Evolutionary conservation across 2,113 vertebrate species (phyloP).

Genomic region (Calonectris borealis): DNA sequence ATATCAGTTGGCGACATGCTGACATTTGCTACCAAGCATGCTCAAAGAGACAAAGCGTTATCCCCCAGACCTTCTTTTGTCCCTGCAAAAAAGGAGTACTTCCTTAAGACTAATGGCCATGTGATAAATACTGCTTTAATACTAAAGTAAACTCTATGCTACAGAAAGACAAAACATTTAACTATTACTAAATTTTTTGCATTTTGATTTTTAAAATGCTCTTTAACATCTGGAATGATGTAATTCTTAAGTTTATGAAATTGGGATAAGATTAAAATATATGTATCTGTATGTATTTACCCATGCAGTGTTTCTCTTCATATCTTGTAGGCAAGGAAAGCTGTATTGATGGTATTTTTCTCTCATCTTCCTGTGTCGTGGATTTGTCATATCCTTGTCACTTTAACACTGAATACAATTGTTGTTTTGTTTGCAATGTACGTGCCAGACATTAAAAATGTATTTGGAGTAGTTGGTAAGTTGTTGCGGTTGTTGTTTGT

Average conservation of each 20-base stretch:
- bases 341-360: conserved; percentile 80
- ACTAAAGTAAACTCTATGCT: neutral
- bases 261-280: neutral
- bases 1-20: neutral
- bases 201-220: neutral
- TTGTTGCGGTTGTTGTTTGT: neutral
- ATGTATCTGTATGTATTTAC: neutral
- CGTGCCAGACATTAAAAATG: conserved; percentile 89
- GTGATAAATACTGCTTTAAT: conserved; percentile 1
- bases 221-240: neutral
- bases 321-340: conserved; percentile 85
- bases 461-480: conserved; percentile 94
- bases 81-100: neutral
- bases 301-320: neutral
- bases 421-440: conserved; percentile 89
- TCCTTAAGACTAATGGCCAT: neutral
- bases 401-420: conserved; percentile 78
- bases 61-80: neutral
- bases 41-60: neutral
- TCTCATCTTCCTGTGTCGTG: conserved; percentile 80
- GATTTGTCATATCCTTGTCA: conserved; percentile 80
- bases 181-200: neutral
- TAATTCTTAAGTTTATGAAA: neutral
- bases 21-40: neutral
- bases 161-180: neutral